A percentile compares a stretch with the other conserved stretches of the same genome.
Evolutionary conservation across 2,113 vertebrate species (phyloP).

Genomic region (Stigmatopora argus): DNA sequence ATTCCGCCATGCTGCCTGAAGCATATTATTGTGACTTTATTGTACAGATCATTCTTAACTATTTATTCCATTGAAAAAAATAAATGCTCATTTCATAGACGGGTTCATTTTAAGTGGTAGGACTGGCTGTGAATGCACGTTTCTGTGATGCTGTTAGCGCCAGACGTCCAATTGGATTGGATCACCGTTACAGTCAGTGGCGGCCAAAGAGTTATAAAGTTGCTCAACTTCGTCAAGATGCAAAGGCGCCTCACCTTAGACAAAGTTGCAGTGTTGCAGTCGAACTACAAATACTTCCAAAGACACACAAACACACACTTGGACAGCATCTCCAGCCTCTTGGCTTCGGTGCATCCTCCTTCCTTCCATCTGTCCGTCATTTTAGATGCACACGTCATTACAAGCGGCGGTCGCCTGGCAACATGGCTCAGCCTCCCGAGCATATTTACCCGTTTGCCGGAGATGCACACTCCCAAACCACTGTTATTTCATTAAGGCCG

Average conservation of each 20-base stretch:
- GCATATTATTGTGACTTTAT: too few species aligned
- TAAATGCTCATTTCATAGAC: too few species aligned
- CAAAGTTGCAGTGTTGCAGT: constrained; percentile 25
- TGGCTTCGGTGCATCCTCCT: constrained; percentile 53
- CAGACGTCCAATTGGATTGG: too few species aligned
- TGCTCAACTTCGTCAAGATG: too few species aligned
- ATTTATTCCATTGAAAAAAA: too few species aligned
- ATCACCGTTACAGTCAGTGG: too few species aligned
- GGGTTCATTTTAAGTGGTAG: too few species aligned
- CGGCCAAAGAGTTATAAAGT: too few species aligned
- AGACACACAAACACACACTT: constrained; percentile 28
- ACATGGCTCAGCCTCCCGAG: constrained; percentile 67
- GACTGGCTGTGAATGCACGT: too few species aligned
- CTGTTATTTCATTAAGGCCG: constrained; percentile 63
- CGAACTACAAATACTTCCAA: constrained; percentile 30
- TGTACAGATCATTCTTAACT: too few species aligned
- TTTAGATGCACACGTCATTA: constrained; percentile 51
- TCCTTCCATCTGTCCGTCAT: constrained; percentile 64
- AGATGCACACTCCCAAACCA: constrained; percentile 67
- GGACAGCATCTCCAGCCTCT: constrained; percentile 46
- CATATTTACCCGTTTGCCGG: constrained; percentile 70
- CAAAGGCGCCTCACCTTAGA: neutral
- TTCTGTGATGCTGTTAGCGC: too few species aligned
- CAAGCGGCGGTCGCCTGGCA: constrained; percentile 75
- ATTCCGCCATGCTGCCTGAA: neutral